A percentile compares a stretch with the other conserved stretches of the same genome.
Conservation (phyloP, 2,113 vertebrate species). For the Eolophus roseicapilla region DNA sequence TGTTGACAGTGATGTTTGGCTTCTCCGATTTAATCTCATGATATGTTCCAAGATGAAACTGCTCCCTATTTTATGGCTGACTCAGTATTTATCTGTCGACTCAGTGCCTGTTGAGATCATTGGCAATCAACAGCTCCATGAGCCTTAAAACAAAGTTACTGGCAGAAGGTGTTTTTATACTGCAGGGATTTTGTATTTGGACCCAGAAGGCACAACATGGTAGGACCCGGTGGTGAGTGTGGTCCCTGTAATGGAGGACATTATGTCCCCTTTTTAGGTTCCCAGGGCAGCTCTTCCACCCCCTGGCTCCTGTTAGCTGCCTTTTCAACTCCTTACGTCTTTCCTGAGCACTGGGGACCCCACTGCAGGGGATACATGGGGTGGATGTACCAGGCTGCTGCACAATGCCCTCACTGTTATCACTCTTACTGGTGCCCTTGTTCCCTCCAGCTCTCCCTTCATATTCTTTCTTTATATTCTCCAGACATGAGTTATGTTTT, state of each 20-base stretch:
- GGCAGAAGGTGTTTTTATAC: not conserved
- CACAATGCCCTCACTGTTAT: accelerated
- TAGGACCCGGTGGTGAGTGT: not conserved
- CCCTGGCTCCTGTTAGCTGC: not conserved
- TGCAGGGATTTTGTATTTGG: not conserved
- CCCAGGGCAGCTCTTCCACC: not conserved
- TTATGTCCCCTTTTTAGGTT: not conserved
- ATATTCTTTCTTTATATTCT: not conserved
- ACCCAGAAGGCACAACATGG: not conserved
- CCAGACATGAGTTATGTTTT: not conserved
- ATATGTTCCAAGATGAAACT: not conserved
- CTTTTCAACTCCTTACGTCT: not conserved
- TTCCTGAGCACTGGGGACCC: not conserved
- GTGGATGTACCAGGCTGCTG: not conserved
- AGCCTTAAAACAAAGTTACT: not conserved
- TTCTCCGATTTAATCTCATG: not conserved
- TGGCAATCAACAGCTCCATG: not conserved
- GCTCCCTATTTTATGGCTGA: not conserved
- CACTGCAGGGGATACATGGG: accelerated
- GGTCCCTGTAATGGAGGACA: not conserved
- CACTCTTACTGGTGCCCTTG: not conserved
- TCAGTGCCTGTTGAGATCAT: not conserved
- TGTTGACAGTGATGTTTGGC: not conserved
- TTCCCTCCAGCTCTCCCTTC: not conserved
- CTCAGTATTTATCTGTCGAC: not conserved